phyloP scores from a whole-genome alignment of 2,113 vertebrate species.

The Panthera tigris region DNA sequence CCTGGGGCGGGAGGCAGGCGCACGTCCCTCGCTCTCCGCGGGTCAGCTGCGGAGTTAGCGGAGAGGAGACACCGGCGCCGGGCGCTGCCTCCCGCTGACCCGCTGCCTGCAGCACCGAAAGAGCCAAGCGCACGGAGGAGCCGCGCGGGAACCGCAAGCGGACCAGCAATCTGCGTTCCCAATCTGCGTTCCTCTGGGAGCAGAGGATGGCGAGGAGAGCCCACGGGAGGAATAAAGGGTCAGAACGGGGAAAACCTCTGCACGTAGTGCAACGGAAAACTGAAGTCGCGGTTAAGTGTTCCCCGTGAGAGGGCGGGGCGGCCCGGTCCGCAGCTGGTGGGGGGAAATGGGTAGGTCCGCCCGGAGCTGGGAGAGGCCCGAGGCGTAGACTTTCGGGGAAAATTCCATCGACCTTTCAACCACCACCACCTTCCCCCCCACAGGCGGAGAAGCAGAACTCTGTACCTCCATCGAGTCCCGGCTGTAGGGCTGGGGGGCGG shows the following conservation, averaged over 20 bases:
- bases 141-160: neutral
- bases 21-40: neutral
- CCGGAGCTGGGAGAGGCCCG: slow-evolving; percentile 29
- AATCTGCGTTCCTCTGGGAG: neutral
- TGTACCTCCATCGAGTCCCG: slow-evolving; percentile 49
- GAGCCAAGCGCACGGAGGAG: neutral
- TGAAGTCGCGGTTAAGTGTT: neutral
- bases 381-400: slow-evolving; percentile 21
- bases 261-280: neutral
- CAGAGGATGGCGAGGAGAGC: neutral
- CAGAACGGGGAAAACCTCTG: neutral
- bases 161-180: neutral
- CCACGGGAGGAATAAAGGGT: neutral
- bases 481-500: neutral
- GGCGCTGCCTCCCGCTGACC: neutral
- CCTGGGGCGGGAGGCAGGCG: neutral
- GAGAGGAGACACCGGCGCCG: neutral
- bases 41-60: neutral
- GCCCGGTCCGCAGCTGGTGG: neutral
- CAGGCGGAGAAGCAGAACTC: neutral
- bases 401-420: neutral
- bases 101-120: accelerated
- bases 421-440: neutral
- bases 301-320: slow-evolving; percentile 45
- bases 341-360: neutral